These are phyloP conservation scores for Craniophora ligustri DNA, from an alignment of 2,888 invertebrate genomes.

Conservation along the genomic window DNA sequence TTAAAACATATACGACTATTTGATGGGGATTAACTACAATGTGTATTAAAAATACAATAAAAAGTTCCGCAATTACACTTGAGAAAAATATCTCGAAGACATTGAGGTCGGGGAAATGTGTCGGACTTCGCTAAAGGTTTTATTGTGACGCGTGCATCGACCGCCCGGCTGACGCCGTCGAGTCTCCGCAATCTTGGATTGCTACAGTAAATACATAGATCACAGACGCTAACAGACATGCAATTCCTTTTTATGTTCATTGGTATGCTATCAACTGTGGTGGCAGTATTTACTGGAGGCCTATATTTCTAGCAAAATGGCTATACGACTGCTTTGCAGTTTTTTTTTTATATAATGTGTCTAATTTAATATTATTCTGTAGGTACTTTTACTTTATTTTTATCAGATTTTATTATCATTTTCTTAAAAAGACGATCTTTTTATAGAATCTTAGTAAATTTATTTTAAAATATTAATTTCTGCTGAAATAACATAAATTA, in stretches of 20 bases:
- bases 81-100: constrained; percentile 43
- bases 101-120: constrained; percentile 43
- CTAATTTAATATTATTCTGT: too few relatives aligned
- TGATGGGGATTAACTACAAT: constrained; percentile 14
- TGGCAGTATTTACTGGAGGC: not conserved
- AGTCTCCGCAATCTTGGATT: constrained; percentile 80
- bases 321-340: not conserved
- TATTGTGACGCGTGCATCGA: constrained; percentile 76
- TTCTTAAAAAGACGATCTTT: too few relatives aligned
- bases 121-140: constrained; percentile 53
- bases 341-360: not conserved
- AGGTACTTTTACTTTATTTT: too few relatives aligned
- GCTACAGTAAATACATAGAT: constrained; percentile 75
- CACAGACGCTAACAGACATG: constrained; percentile 61
- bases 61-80: constrained; percentile 43
- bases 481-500: not conserved
- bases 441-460: too few relatives aligned
- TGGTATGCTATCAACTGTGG: constrained; percentile 10
- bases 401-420: too few relatives aligned
- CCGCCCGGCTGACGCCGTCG: constrained; percentile 77
- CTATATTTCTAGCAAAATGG: not conserved
- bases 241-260: constrained; percentile 53
- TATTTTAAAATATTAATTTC: too few relatives aligned
- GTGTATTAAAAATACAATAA: constrained; percentile 9
- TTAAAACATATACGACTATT: too few relatives aligned